Base-by-base conservation (phyloP, 2,888 invertebrate species). In the Nomada ferruginata region DNA sequence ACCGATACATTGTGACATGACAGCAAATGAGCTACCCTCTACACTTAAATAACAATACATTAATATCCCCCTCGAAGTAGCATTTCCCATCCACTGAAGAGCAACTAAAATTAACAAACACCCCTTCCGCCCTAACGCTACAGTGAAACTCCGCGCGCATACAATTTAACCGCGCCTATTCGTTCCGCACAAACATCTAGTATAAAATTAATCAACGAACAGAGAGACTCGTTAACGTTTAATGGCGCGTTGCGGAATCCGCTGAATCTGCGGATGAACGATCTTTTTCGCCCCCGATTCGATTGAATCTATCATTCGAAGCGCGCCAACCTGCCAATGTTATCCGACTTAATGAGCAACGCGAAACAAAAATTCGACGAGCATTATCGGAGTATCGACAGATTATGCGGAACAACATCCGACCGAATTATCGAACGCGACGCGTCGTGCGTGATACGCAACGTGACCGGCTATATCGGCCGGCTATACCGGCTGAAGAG, bases 301-400 rank as follows among this genome's bases (percentile, higher is more conserved):
- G 7, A 36, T 66, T 55, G 13, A 36, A 47, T 61, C 66, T 47
- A 66, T 60, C 60, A 64, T 75, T 53, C 70, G 47, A 20, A 26
- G 18, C 20, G 20, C n/a, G 26, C 13, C 26, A 23, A 15, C 5
- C 26, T 7, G 18, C 29, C 50, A 15, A 26, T 26, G 61, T 23
- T 9, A 9, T 50, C 2, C 9, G n/a, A 20, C 42, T 76, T 76
- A 69, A 76, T 63, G 78, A 79, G 52, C 57, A 64, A n/a, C 36
- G 23, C 13, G n/a, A 29, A 5, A 18, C 11, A 60, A 55, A 61
- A 47, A 73, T 73, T 66, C 47, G 4, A 15, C 47, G 47, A 47
- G 50, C 10, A 15, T 36, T 36, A 36, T n/a, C 50, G 50, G 53
- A 77, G 71, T 79, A 78, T 55, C 60, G 65, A 53, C 52, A 20